A percentile compares a stretch with the other conserved stretches of the same genome.
These are phyloP conservation scores for Xylota sylvarum DNA, from an alignment of 2,888 invertebrate genomes.

Conservation along the genomic window DNA sequence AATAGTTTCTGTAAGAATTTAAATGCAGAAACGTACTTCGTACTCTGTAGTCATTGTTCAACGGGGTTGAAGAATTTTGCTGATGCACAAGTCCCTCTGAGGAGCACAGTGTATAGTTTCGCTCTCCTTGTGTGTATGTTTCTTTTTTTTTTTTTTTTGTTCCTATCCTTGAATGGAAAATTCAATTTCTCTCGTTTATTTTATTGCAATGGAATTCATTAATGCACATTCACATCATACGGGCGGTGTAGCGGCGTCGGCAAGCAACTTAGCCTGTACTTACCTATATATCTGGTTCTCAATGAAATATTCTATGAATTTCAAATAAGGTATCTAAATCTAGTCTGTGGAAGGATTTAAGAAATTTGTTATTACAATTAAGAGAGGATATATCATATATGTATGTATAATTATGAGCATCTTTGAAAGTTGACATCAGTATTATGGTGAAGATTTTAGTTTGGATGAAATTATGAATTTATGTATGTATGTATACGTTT, in stretches of 20 bases:
- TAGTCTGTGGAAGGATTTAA: constrained; percentile 56
- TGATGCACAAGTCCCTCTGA: constrained; percentile 45
- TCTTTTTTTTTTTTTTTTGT: constrained; percentile 29
- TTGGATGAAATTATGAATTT: too few relatives aligned
- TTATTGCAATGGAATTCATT: constrained; percentile 75
- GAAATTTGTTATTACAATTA: constrained; percentile 71
- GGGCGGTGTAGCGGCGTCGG: constrained; percentile 28
- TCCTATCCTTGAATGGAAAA: constrained; percentile 69
- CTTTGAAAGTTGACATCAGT: constrained; percentile 8
- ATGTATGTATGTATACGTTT: too few relatives aligned
- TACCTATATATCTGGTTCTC: constrained; percentile 56
- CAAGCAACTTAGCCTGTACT: constrained; percentile 57
- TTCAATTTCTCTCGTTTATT: constrained; percentile 76
- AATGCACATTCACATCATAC: constrained; percentile 68
- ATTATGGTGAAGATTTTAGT: too few relatives aligned
- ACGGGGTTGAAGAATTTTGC: constrained; percentile 34
- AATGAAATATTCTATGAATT: constrained; percentile 73
- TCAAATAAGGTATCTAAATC: constrained; percentile 55
- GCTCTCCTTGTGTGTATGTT: background rate
- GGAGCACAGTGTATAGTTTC: background rate
- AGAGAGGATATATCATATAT: constrained; percentile 4
- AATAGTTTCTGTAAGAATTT: constrained; percentile 74
- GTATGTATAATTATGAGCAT: constrained; percentile 4
- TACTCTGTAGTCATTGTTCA: constrained; percentile 46
- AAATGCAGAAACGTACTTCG: constrained; percentile 67